These are phyloP conservation scores for Ceratina australensis DNA, from an alignment of 1,140 invertebrate genomes.

Conservation along the genomic window DNA sequence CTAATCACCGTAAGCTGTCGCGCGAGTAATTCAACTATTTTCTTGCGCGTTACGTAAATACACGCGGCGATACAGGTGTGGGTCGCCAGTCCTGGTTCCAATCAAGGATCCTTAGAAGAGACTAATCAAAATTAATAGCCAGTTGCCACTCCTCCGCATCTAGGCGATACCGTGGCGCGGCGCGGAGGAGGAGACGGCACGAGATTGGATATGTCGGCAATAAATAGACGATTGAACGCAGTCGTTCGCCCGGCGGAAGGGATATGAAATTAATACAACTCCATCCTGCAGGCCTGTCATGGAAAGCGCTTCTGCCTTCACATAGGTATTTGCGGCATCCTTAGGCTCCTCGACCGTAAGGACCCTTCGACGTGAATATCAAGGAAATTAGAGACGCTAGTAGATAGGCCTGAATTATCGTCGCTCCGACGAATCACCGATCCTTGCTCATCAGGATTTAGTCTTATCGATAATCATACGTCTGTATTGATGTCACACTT, in stretches of 20 bases:
- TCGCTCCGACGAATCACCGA: constrained; percentile 53
- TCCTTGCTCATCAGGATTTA: constrained; percentile 46
- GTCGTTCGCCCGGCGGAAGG: constrained; percentile 64
- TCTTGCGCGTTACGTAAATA: neutral
- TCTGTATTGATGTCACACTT: neutral
- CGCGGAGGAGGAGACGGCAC: constrained; percentile 30
- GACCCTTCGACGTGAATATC: constrained; percentile 76
- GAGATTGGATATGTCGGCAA: constrained; percentile 69
- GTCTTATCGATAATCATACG: constrained; percentile 28
- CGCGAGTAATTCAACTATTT: neutral
- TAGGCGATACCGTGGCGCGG: constrained; percentile 67
- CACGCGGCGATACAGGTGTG: constrained; percentile 25
- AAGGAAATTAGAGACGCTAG: constrained; percentile 75
- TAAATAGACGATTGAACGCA: constrained; percentile 74
- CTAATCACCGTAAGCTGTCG: constrained; percentile 5
- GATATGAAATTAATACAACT: constrained; percentile 77
- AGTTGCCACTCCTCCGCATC: constrained; percentile 66
- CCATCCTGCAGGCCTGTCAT: constrained; percentile 60
- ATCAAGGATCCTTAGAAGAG: constrained; percentile 60
- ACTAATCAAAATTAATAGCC: constrained; percentile 70
- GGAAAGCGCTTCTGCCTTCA: constrained; percentile 60
- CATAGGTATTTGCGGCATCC: constrained; percentile 76
- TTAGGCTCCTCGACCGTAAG: constrained; percentile 75
- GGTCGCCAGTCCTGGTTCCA: constrained; percentile 58
- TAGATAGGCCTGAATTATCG: constrained; percentile 68